Evolutionary conservation across 2,113 vertebrate species (phyloP).

Genomic region (Melanerpes formicivorus): DNA sequence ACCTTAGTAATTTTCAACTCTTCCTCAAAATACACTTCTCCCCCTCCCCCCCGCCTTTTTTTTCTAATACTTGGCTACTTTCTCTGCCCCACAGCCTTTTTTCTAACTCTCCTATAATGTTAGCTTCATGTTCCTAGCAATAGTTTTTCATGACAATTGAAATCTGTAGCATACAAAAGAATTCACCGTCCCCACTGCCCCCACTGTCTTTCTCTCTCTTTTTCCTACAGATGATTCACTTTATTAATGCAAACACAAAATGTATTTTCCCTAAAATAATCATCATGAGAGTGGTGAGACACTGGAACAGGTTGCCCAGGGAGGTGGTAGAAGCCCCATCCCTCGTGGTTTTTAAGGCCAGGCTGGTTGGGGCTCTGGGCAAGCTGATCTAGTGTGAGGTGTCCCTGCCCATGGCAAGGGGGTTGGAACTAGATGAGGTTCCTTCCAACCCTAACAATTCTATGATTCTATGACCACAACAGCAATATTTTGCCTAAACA

Average conservation of each 20-base stretch:
- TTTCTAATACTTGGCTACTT: conserved; percentile 1
- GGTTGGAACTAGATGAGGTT: too few relatives aligned
- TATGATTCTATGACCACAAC: not conserved
- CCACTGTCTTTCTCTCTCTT: not conserved
- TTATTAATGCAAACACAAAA: not conserved
- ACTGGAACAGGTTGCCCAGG: too few relatives aligned
- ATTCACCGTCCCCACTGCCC: not conserved
- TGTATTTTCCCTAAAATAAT: not conserved
- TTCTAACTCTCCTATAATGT: not conserved
- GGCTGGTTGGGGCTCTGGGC: too few relatives aligned
- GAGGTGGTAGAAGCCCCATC: too few relatives aligned
- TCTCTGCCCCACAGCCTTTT: not conserved
- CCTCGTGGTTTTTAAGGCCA: too few relatives aligned
- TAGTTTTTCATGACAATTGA: conserved; percentile 12
- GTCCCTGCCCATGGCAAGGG: too few relatives aligned
- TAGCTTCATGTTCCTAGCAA: not conserved
- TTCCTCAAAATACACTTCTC: not conserved
- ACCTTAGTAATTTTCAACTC: not conserved
- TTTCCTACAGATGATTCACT: not conserved
- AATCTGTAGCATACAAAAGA: not conserved
- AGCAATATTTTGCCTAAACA: not conserved
- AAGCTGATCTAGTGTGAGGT: too few relatives aligned
- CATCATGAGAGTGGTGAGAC: not conserved
- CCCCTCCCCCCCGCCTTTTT: not conserved
- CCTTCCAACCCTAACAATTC: too few relatives aligned